Evolutionary conservation across 2,888 invertebrate species (phyloP), one percentile per base, ranked within the genome.

Genomic region (Incurvaria masculella): DNA sequence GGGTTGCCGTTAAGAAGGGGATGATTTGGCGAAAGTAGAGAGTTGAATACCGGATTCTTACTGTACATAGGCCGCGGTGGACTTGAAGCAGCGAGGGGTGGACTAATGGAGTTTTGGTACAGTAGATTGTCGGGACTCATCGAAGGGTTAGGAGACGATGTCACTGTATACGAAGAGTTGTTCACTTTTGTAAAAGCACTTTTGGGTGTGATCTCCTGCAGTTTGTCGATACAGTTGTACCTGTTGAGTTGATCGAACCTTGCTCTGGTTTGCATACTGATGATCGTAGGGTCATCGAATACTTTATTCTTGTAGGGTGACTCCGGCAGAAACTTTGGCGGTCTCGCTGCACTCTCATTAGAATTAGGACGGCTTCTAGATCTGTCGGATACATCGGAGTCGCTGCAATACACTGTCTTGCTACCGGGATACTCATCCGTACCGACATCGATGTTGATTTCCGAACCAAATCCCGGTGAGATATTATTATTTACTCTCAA

Each of bases 181-280:
- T 78, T 65, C 14, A 93, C 92, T 79, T 93, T 93, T 1, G 92
- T 93, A 60, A 93, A 93, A 6, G 93, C 93, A 71, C 92, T 92
- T 59, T 85, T 85, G 0, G 84, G 83, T 0, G 82, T 81, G 53
- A 81, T 65, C 4, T 83, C 79, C 1, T 74, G 61, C 2, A 65
- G 61, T 44, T 75, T 80, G 33, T 81, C 81, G 49, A 52, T 50
- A 41, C 62, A 57, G 40, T 51, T 55, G 51, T 66, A 75, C 48
- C 73, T 64, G 21, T 59, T 49, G 38, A 63, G 62, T 43, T 67
- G 72, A 51, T 81, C 79, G 52, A 79, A 81, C 56, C 75, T 72
- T 1, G 79, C 73, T 57, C 81, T 72, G 17, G 79, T 66, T 55
- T 81, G 81, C 68, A 76, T 74, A 47, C 69, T 78, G 4, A 79